These are phyloP conservation scores for Holothuria scabra DNA, from an alignment of 53 echinoderm and acorn worm genomes.

Conservation along the genomic window DNA sequence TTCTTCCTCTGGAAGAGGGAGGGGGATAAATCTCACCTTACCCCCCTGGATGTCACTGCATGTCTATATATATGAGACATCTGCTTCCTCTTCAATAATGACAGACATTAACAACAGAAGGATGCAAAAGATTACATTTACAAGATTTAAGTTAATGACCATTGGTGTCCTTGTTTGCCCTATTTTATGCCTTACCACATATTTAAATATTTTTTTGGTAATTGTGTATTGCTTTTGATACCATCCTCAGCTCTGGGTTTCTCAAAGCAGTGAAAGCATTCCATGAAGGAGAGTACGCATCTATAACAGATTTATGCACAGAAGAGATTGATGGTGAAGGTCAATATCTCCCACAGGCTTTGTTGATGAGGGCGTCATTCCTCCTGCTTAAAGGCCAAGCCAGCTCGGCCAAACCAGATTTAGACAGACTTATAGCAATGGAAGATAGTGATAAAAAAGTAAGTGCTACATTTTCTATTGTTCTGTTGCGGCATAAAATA, in stretches of 20 bases:
- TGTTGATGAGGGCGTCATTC: slow-evolving; percentile 92
- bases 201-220: not conserved
- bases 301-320: slow-evolving; percentile 78
- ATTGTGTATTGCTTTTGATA: not conserved
- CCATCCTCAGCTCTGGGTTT: slow-evolving; percentile 58
- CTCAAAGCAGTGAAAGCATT: slow-evolving; percentile 80
- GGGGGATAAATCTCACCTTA: no score
- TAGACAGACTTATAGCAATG: slow-evolving; percentile 77
- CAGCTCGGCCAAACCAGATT: slow-evolving; percentile 73
- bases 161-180: no score
- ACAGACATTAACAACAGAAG: no score
- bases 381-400: slow-evolving; percentile 85
- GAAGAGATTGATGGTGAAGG: slow-evolving; percentile 80
- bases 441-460: slow-evolving; percentile 84
- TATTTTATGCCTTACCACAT: not conserved
- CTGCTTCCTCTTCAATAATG: no score
- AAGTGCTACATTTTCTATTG: not conserved
- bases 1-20: no score
- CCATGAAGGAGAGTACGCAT: slow-evolving; percentile 64
- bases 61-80: no score
- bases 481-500: no score
- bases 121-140: no score
- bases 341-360: slow-evolving; percentile 64
- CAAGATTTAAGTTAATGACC: no score
- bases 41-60: no score